Percentiles rank a stretch among this genome's conserved stretches.
Conservation (phyloP, 2,797 vertebrate species). For the Setipinna tenuifilis region DNA sequence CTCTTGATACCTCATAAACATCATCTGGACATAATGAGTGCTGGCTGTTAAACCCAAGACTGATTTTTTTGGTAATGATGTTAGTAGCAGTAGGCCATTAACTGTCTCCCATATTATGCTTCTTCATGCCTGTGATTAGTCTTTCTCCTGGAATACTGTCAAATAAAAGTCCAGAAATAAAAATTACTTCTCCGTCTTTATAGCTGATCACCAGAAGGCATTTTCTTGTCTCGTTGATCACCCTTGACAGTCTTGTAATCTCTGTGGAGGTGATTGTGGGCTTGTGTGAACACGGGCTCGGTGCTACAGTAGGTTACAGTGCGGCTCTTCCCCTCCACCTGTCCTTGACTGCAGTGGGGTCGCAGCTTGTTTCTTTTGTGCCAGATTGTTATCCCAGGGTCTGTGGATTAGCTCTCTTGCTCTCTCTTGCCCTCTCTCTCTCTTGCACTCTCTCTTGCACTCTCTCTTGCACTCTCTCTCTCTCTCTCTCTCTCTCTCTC, state of each 20-base stretch:
- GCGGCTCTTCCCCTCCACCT: not conserved
- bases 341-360: constrained; percentile 10
- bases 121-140: not conserved
- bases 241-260: not conserved
- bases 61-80: not conserved
- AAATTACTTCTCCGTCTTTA: not conserved
- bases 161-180: not conserved
- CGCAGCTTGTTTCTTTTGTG: not conserved
- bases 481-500: not conserved
- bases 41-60: not conserved
- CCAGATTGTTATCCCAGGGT: constrained; percentile 18
- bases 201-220: not conserved
- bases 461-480: not conserved
- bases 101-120: not conserved
- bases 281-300: not conserved
- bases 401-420: not conserved
- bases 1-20: not conserved
- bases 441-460: not conserved
- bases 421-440: not conserved
- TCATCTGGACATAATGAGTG: not conserved
- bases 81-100: not conserved
- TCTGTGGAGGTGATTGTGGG: not conserved
- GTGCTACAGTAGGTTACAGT: not conserved
- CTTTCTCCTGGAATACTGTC: not conserved
- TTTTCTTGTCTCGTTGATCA: not conserved